These are phyloP conservation scores for Halictus ligatus DNA, from an alignment of 2,888 invertebrate species.

Conservation along the genomic window DNA sequence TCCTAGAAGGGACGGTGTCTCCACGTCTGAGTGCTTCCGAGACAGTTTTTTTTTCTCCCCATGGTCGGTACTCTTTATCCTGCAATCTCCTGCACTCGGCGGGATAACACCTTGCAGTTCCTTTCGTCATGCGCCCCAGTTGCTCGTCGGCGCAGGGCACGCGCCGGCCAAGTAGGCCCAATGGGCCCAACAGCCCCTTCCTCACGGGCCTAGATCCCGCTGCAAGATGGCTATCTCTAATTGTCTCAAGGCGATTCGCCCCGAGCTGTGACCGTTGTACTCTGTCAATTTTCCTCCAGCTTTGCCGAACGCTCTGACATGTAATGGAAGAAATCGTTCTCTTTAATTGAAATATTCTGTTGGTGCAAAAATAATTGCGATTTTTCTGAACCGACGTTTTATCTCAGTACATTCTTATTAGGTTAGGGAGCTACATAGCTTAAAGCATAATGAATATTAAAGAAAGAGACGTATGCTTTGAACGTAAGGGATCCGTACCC, in stretches of 20 bases:
- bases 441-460: too few relatives aligned
- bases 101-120: slow-evolving; percentile 72
- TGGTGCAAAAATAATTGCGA: background rate
- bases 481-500: too few relatives aligned
- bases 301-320: background rate
- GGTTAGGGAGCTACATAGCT: too few relatives aligned
- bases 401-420: background rate
- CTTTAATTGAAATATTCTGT: background rate
- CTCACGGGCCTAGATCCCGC: slow-evolving; percentile 61
- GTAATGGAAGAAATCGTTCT: background rate
- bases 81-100: slow-evolving; percentile 68
- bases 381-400: background rate
- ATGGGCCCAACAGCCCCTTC: slow-evolving; percentile 20
- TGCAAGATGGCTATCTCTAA: slow-evolving; percentile 76
- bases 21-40: slow-evolving; percentile 39
- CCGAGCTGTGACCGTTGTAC: slow-evolving; percentile 71
- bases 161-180: slow-evolving; percentile 19
- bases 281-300: slow-evolving; percentile 49
- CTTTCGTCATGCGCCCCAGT: slow-evolving; percentile 56
- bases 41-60: slow-evolving; percentile 43
- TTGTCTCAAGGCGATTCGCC: slow-evolving; percentile 69
- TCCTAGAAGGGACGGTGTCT: slow-evolving; percentile 38
- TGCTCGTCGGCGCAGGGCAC: slow-evolving; percentile 60
- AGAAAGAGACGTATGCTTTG: too few relatives aligned
- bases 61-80: slow-evolving; percentile 65